Percentiles rank a stretch among this genome's conserved stretches.
phyloP scores from a whole-genome alignment of 2,888 invertebrate genomes.

The Nymphalis polychloros region DNA sequence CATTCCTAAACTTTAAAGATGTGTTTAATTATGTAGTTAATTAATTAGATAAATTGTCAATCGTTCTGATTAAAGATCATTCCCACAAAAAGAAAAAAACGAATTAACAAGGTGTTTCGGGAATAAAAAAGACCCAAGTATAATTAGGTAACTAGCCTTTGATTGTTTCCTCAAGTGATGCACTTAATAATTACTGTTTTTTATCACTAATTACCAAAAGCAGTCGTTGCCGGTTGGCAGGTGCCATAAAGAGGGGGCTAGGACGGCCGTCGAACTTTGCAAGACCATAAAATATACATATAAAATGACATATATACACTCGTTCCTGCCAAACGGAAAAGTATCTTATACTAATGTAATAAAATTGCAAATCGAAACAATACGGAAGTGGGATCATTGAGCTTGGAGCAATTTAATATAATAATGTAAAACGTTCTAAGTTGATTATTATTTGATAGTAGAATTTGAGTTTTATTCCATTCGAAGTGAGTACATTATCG shows the following conservation, averaged over 20 bases:
- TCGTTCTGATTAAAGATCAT: not conserved
- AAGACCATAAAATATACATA: constrained; percentile 43
- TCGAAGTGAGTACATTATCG: constrained; percentile 40
- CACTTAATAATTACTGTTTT: constrained; percentile 61
- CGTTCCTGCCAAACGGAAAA: constrained; percentile 42
- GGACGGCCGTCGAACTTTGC: constrained; percentile 77
- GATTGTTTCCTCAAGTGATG: constrained; percentile 56
- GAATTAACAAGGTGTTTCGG: constrained; percentile 26
- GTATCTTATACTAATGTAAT: constrained; percentile 44
- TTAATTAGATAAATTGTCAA: not conserved
- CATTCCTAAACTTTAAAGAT: no score
- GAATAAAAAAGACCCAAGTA: constrained; percentile 20
- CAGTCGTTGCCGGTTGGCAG: constrained; percentile 55
- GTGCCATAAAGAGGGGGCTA: constrained; percentile 64
- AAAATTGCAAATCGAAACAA: constrained; percentile 48
- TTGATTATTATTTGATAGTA: constrained; percentile 25
- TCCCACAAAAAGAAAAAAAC: not conserved
- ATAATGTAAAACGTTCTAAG: constrained; percentile 53
- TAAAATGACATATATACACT: constrained; percentile 50
- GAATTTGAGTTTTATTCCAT: constrained; percentile 43
- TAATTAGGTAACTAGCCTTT: constrained; percentile 30
- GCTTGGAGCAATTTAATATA: constrained; percentile 70
- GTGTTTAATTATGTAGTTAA: no score
- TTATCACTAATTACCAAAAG: constrained; percentile 73
- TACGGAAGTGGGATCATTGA: constrained; percentile 74